Conservation (phyloP, 2,888 invertebrate genomes). For the Endomychus coccineus region DNA sequence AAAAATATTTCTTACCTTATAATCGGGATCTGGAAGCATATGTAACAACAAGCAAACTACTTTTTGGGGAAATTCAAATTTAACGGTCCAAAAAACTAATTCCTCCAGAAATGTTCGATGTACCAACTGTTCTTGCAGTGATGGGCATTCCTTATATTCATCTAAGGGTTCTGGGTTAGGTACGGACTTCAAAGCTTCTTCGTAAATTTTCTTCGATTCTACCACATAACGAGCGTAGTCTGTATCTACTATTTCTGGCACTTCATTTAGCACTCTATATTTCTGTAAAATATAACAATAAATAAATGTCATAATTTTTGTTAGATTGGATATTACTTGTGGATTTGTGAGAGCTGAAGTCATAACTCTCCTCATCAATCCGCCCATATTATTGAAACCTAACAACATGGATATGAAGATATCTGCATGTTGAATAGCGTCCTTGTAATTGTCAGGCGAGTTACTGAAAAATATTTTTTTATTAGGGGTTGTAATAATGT, state of each 20-base stretch:
- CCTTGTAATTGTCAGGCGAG: constrained; percentile 56
- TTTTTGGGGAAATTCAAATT: constrained; percentile 95
- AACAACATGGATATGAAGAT: constrained; percentile 84
- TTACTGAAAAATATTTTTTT: no score
- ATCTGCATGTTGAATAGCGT: constrained; percentile 77
- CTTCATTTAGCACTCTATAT: constrained; percentile 63
- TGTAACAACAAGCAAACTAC: constrained; percentile 90
- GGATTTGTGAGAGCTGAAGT: constrained; percentile 84
- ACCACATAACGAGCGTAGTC: constrained; percentile 67
- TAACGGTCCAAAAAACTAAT: constrained; percentile 96
- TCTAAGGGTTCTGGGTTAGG: constrained; percentile 63
- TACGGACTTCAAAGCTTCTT: constrained; percentile 72
- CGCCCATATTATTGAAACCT: constrained; percentile 93
- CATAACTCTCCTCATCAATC: constrained; percentile 90
- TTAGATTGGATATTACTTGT: constrained; percentile 51
- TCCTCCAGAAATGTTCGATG: constrained; percentile 88
- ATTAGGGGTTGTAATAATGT: no score
- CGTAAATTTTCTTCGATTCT: constrained; percentile 68
- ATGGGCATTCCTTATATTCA: constrained; percentile 73
- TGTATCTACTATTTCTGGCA: constrained; percentile 56
- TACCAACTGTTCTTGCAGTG: constrained; percentile 67
- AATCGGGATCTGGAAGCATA: constrained; percentile 90
- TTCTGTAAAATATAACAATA: constrained; percentile 46
- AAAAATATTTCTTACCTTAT: constrained; percentile 57
- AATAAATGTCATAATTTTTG: constrained; percentile 13